Evolutionary conservation across 1,140 invertebrate genomes (phyloP).

Genomic region (Adoxophyes honmai): DNA sequence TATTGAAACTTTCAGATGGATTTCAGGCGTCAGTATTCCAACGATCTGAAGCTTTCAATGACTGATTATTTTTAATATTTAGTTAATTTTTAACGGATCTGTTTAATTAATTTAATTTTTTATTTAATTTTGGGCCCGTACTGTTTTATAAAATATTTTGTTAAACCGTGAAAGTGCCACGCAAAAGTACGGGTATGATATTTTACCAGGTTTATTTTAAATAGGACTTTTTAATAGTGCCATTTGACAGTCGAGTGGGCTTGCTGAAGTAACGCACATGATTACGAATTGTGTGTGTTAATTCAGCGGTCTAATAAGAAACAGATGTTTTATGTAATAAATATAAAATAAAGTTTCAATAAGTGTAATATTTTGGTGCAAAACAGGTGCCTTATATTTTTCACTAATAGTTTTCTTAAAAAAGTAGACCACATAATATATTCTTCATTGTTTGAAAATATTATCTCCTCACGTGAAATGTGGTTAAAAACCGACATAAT

Average conservation of each 20-base stretch:
- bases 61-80: slow-evolving; percentile 49
- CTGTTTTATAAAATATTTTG: not conserved
- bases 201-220: slow-evolving; percentile 20
- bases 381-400: not conserved
- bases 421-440: too few species aligned
- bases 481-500: not conserved
- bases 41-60: slow-evolving; percentile 70
- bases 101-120: slow-evolving; percentile 22
- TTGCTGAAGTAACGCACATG: not conserved
- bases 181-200: slow-evolving; percentile 56
- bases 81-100: slow-evolving; percentile 53
- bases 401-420: not conserved
- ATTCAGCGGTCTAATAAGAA: not conserved
- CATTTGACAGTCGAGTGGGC: not conserved
- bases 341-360: too few species aligned
- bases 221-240: not conserved
- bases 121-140: slow-evolving; percentile 7
- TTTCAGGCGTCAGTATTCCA: slow-evolving; percentile 62
- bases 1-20: slow-evolving; percentile 12
- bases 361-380: not conserved
- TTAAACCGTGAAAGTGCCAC: slow-evolving; percentile 49
- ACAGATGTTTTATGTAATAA: not conserved
- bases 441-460: too few species aligned
- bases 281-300: not conserved
- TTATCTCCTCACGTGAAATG: too few species aligned